Evolutionary conservation across 2,888 invertebrate species (phyloP).

Genomic region (Steinernema hermaphroditum): DNA sequence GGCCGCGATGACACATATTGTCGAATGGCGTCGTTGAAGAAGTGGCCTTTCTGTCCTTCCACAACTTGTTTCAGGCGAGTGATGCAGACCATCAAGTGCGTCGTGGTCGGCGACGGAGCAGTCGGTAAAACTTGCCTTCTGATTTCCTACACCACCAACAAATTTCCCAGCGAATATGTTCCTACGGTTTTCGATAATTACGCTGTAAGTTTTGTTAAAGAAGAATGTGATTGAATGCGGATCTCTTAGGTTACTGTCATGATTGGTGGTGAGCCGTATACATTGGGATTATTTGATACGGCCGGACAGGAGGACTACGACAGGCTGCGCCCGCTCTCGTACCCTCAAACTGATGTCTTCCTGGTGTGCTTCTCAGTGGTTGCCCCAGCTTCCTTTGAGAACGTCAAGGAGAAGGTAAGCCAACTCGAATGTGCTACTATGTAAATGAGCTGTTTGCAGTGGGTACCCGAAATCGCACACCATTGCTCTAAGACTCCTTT

Average conservation of each 20-base stretch:
- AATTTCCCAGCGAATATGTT: conserved; percentile 69
- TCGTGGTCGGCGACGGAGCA: background rate
- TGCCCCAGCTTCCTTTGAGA: conserved; percentile 97
- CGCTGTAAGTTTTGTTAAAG: conserved; percentile 71
- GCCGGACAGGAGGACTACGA: conserved; percentile 93
- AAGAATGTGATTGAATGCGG: background rate
- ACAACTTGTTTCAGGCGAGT: no score
- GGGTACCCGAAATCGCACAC: conserved; percentile 98
- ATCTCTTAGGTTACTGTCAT: conserved; percentile 72
- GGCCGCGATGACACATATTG: conserved; percentile 9
- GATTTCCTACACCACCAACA: conserved; percentile 76
- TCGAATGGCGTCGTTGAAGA: background rate
- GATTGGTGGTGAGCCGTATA: conserved; percentile 98
- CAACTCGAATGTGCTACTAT: background rate
- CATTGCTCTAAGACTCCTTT: conserved; percentile 99
- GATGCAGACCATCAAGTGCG: conserved; percentile 9
- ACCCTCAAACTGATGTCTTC: conserved; percentile 58
- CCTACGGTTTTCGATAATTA: conserved; percentile 72
- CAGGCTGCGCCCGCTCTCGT: conserved; percentile 70
- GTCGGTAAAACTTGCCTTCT: conserved; percentile 76
- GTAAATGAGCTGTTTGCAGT: conserved; percentile 72
- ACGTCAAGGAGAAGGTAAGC: conserved; percentile 90
- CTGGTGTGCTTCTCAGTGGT: conserved; percentile 97
- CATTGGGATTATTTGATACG: conserved; percentile 95
- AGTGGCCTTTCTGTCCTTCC: background rate